These are phyloP conservation scores for Megaleporinus macrocephalus DNA, from an alignment of 2,113 vertebrate genomes.

Conservation along the genomic window DNA sequence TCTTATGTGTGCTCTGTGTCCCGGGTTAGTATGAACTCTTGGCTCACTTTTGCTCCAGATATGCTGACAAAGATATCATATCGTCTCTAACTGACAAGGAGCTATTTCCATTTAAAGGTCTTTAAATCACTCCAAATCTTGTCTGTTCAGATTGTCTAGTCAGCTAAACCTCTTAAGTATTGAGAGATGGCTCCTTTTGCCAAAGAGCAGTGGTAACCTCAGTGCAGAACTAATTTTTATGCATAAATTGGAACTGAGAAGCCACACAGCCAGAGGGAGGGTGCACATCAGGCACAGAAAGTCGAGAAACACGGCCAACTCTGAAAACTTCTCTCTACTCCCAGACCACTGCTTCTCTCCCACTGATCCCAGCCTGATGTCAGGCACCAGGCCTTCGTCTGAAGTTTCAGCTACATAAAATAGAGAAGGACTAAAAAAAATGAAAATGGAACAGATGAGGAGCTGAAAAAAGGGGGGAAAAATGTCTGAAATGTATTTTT, in stretches of 20 bases:
- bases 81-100: background rate
- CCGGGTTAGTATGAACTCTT: background rate
- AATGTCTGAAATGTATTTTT: constrained; percentile 37
- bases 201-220: constrained; percentile 22
- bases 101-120: background rate
- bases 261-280: background rate
- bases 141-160: background rate
- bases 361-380: constrained; percentile 49
- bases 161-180: background rate
- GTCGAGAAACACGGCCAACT: background rate
- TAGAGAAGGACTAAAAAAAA: constrained; percentile 20
- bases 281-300: constrained; percentile 8
- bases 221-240: background rate
- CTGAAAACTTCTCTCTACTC: background rate
- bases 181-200: background rate
- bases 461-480: background rate
- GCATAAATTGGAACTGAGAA: constrained; percentile 18
- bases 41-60: background rate
- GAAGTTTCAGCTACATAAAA: constrained; percentile 49
- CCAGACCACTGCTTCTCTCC: background rate
- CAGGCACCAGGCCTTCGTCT: constrained; percentile 43
- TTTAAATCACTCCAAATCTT: background rate
- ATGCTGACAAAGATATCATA: background rate
- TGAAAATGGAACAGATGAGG: constrained; percentile 27
- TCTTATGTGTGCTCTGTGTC: too few species aligned